A percentile compares a stretch with the other conserved stretches of the same genome.
Conservation (phyloP, 2,113 vertebrate species). For the Paracanthobrama guichenoti region DNA sequence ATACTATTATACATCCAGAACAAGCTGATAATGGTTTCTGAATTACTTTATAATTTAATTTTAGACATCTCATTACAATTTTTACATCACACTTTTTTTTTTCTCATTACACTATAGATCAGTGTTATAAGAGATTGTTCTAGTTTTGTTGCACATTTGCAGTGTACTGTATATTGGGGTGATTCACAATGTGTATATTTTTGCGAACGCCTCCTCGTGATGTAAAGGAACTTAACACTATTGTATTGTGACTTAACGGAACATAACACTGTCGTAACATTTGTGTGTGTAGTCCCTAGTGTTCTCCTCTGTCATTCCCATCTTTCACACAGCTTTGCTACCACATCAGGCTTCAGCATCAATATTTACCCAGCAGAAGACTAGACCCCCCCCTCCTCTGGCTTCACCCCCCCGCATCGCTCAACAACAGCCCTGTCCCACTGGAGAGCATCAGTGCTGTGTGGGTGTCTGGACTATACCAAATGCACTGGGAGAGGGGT, state of each 20-base stretch:
- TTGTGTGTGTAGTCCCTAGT: neutral
- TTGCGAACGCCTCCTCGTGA: neutral
- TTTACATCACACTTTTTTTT: no score
- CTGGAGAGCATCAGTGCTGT: constrained; percentile 37
- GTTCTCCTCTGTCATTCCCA: neutral
- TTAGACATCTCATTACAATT: neutral
- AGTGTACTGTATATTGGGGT: neutral
- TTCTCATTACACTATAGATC: neutral
- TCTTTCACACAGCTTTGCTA: constrained; percentile 17
- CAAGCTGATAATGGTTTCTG: neutral
- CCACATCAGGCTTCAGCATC: constrained; percentile 46
- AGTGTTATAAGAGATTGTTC: neutral
- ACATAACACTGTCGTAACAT: neutral
- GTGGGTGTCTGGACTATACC: constrained; percentile 57
- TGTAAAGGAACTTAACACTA: neutral
- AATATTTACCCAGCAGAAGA: constrained; percentile 48
- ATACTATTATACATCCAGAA: neutral
- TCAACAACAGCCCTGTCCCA: constrained; percentile 46
- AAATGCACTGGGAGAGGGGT: constrained; percentile 31
- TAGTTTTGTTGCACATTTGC: neutral
- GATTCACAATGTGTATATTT: neutral
- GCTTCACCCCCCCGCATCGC: constrained; percentile 21
- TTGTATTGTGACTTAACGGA: neutral
- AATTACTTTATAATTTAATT: neutral
- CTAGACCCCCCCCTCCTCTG: constrained; percentile 22